These are phyloP conservation scores for Baryphthengus martii DNA, from an alignment of 2,113 vertebrate species.

Conservation along the genomic window DNA sequence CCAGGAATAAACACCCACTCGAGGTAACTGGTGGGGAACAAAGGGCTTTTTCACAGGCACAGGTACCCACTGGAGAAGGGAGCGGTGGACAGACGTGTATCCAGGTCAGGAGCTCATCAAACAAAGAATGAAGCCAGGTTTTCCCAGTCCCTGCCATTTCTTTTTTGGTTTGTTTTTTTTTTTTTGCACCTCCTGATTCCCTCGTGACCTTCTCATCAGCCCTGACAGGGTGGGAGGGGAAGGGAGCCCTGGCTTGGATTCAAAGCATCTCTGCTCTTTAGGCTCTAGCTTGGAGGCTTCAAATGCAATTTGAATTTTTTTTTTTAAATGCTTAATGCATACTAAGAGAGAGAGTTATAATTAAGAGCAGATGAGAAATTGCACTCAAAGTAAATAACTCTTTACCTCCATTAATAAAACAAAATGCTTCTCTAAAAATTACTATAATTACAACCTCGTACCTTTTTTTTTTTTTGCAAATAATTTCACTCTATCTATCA, in stretches of 20 bases:
- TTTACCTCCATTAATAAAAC: neutral
- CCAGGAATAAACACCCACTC: neutral
- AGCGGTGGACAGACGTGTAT: accelerated
- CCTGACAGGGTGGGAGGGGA: accelerated
- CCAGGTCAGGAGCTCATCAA: accelerated
- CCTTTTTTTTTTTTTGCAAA: neutral
- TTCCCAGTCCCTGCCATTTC: too few relatives aligned
- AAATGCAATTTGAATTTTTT: neutral
- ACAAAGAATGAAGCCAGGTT: neutral
- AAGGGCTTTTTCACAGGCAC: neutral
- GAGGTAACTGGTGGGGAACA: neutral
- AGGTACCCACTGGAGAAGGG: neutral
- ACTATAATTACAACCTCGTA: neutral
- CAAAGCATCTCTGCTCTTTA: neutral
- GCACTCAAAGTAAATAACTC: neutral
- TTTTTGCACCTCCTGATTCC: neutral
- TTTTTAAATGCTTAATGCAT: neutral
- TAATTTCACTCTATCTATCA: neutral
- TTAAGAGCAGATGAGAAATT: slow-evolving; percentile 38
- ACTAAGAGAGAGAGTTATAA: neutral
- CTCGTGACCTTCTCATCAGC: neutral
- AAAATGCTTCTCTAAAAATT: neutral
- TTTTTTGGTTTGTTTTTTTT: too few relatives aligned
- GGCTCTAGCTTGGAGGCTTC: neutral
- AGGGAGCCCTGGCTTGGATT: accelerated